Percentiles rank a stretch among this genome's conserved stretches.
Conservation (phyloP, 1,140 invertebrate species). For the Pseudomyrmex flavicornis region DNA sequence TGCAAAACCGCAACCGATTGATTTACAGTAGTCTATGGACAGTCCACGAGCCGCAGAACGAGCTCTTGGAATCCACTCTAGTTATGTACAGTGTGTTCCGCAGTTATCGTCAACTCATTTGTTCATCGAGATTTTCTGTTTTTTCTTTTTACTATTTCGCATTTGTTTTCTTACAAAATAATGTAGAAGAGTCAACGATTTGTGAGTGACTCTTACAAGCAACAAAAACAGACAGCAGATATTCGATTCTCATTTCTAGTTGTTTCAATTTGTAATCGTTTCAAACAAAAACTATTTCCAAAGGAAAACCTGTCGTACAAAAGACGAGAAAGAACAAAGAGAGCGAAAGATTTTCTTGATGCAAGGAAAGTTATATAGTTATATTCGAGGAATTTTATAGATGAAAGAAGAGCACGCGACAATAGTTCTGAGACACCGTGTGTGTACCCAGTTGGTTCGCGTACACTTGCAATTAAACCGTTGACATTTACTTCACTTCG, state of each 20-base stretch:
- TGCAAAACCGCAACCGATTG: slow-evolving; percentile 69
- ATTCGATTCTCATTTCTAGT: no score
- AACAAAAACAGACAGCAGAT: neutral
- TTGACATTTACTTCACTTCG: slow-evolving; percentile 77
- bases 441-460: slow-evolving; percentile 1
- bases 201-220: neutral
- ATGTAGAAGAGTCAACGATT: neutral
- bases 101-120: neutral
- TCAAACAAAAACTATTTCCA: neutral
- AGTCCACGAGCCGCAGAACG: slow-evolving; percentile 54
- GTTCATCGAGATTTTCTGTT: neutral
- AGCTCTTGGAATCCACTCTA: slow-evolving; percentile 63
- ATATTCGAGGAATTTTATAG: neutral
- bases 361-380: slow-evolving; percentile 64
- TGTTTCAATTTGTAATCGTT: neutral
- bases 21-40: slow-evolving; percentile 69
- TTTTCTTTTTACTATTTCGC: no score
- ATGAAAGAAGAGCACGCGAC: neutral
- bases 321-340: neutral
- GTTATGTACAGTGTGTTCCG: neutral
- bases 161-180: neutral
- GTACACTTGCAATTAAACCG: slow-evolving; percentile 68
- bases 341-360: neutral
- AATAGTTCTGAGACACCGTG: slow-evolving; percentile 35
- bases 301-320: neutral